These are phyloP conservation scores for Dasypolia templi DNA, from an alignment of 2,888 invertebrate genomes.

Conservation along the genomic window DNA sequence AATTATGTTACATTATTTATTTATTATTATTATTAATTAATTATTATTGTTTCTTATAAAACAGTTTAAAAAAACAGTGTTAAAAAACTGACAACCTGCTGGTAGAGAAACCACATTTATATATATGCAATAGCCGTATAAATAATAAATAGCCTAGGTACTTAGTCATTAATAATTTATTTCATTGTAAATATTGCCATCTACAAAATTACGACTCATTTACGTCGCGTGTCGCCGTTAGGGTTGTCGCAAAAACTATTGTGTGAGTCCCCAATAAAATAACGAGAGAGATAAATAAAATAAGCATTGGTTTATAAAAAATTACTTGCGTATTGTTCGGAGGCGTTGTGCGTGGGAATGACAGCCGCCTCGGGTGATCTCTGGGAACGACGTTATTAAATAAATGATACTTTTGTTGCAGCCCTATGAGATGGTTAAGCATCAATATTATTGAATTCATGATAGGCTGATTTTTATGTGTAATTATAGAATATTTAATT, in stretches of 20 bases:
- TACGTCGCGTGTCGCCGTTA: slow-evolving; percentile 70
- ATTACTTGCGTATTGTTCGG: slow-evolving; percentile 69
- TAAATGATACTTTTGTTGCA: slow-evolving; percentile 41
- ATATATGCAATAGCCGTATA: neutral
- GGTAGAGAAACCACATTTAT: neutral
- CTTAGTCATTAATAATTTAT: slow-evolving; percentile 49
- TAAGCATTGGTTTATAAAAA: slow-evolving; percentile 78
- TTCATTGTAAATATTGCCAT: slow-evolving; percentile 56
- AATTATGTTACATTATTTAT: too few species aligned
- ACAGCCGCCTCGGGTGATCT: slow-evolving; percentile 68
- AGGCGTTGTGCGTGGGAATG: slow-evolving; percentile 75
- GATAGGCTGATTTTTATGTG: neutral
- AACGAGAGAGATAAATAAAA: slow-evolving; percentile 74
- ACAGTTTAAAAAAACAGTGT: too few species aligned
- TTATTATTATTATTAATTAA: too few species aligned
- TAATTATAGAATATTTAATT: neutral
- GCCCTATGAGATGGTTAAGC: slow-evolving; percentile 20
- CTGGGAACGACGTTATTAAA: slow-evolving; percentile 60
- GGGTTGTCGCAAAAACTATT: slow-evolving; percentile 69
- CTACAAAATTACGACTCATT: slow-evolving; percentile 62
- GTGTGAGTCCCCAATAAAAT: slow-evolving; percentile 69
- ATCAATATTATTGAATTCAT: slow-evolving; percentile 11
- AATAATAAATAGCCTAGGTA: slow-evolving; percentile 28
- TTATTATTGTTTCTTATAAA: too few species aligned
- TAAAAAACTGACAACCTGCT: too few species aligned